Base-by-base conservation (phyloP, 2,888 invertebrate genomes). In the Iphiclides podalirius region DNA sequence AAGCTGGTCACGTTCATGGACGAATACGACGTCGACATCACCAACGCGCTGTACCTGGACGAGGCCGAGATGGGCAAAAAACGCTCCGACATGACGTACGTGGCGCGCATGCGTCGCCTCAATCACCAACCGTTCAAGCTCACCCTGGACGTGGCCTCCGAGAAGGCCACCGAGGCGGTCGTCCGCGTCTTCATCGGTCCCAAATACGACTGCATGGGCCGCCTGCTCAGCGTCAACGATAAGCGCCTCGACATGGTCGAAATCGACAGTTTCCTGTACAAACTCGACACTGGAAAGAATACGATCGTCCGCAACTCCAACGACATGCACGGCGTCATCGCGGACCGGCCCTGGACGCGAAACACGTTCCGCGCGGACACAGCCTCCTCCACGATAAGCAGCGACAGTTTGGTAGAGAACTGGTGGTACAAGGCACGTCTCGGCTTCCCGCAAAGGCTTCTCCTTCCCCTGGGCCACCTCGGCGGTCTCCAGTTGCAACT, bases 171-270 rank as follows among this genome's bases (percentile, higher is more conserved):
- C 23, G 90, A 91, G 59, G 90, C 91, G 39, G 90, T 93, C 8
- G 90, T 94, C 9, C 91, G 93, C 49, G 77, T 93, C 11, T 94
- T 91, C 89, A 75, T 94, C 55, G 94, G 93, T 63, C 94, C 94
- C 31, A 93, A 93, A 75, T 92, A 88, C 78, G 92, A 94, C 75
- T 90, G 91, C 72, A 84, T 89, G 64, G 92, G 92, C 52, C 89
- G 90, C 47, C 79, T 89, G 16, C 74, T 92, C 39, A 84, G 86
- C 62, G 71, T 84, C 54, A 79, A 86, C 63, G 83, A 85, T 70
- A 82, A 79, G 51, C 81, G 87, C 42, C 53, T 63, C 34, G 82
- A 85, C 55, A 86, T 88, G 86, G 63, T 88, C 15, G 88, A 88
- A 55, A 78, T 88, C 41, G 88, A 88, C 64, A 79, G 78, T 60